Base-by-base conservation (phyloP, 2,113 vertebrate species). In the Phrynosoma blainvillii region DNA sequence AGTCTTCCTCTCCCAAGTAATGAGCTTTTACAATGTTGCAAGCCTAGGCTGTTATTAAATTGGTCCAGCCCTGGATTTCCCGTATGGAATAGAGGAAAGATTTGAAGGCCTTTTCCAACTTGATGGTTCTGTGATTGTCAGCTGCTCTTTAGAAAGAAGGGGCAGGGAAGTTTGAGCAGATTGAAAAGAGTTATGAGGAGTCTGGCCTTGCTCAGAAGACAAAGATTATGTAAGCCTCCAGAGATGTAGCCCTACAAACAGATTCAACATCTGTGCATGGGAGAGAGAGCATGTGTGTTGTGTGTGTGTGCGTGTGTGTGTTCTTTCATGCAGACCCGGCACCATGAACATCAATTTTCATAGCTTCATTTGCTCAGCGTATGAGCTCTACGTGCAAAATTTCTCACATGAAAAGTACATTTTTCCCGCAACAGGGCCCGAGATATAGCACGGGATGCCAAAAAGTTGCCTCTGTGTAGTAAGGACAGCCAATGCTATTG, bases 371-470 rank as follows among this genome's bases (percentile, higher is more conserved):
- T 87, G 62, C 79, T 86, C 74, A 40, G 83, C 12, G 42, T 75
- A 75, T 84, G 81, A 86, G 90, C 92, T 68, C 78, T 87, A 90
- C 92, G 84, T 91, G 84, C 91, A 90, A 91, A 76, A 62, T 89
- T 59, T 88, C 79, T 79, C 75, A n/a, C 77, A 92, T 56, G 91
- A 92, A 93, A 65, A 85, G 84, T 80, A 85, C 80, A 85, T 88
- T 62, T 93, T 59, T 87, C 91, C 84, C 78, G 82, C 87, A 84
- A 7, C 27, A 79, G 94, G 91, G 74, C 87, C 86, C 83, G 65
- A 86, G 47, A 68, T 85, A 42, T 4, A 77, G 56, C 56, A 18
- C 1, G 13, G 32, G 32, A 65, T 77, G 84, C 84, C 84, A 85
- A 56, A 47, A 85, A 65, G 84, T 76, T 76, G 84, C 56, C 32